These are phyloP conservation scores for Channa striata DNA, from an alignment of 2,797 vertebrate species.

Conservation along the genomic window DNA sequence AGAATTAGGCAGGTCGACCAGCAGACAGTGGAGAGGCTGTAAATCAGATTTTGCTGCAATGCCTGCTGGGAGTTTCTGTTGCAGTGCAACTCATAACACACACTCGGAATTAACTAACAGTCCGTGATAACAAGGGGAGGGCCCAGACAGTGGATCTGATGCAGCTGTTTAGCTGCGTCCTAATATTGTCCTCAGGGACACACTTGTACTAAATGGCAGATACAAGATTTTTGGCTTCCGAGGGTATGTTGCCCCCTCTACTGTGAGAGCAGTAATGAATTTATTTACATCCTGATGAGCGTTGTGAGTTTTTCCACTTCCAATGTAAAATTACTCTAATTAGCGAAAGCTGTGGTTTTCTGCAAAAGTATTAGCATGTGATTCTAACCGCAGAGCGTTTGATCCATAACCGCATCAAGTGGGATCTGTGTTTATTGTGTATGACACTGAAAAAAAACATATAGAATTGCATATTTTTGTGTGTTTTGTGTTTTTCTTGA, in stretches of 20 bases:
- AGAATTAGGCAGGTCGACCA: conserved; percentile 69
- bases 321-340: conserved; percentile 72
- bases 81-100: conserved; percentile 62
- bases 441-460: conserved; percentile 12
- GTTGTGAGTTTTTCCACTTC: conserved; percentile 52
- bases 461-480: conserved; percentile 12
- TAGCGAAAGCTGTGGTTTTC: conserved; percentile 56
- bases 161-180: conserved; percentile 74
- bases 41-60: conserved; percentile 75
- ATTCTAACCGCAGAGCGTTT: conserved; percentile 35
- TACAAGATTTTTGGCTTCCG: conserved; percentile 63
- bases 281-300: conserved; percentile 73
- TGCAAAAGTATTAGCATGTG: conserved; percentile 55
- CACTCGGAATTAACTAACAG: conserved; percentile 61
- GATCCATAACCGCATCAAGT: conserved; percentile 20
- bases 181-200: conserved; percentile 75
- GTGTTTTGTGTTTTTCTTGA: conserved; percentile 17
- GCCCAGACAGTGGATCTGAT: conserved; percentile 65
- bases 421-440: conserved; percentile 34
- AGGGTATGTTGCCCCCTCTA: conserved; percentile 37
- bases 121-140: conserved; percentile 75
- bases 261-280: conserved; percentile 59
- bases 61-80: conserved; percentile 71
- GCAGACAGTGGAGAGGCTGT: conserved; percentile 59
- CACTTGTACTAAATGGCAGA: conserved; percentile 66